Conservation (phyloP, 2,888 invertebrate genomes). For the Eristalinus aeneus region DNA sequence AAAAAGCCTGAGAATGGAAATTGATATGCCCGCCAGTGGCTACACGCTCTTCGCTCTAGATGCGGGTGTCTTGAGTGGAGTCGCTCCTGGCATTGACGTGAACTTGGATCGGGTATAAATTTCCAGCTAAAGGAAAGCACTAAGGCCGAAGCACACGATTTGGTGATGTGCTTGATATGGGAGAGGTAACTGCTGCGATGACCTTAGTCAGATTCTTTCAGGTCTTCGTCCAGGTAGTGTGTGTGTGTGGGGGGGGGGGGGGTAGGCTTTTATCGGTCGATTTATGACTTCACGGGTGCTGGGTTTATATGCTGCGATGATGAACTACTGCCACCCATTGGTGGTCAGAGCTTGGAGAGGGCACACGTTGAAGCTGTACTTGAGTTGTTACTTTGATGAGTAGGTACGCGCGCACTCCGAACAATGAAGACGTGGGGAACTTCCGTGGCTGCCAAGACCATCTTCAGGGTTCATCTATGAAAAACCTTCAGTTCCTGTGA, state of each 20-base stretch:
- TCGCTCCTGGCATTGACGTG: conserved; percentile 60
- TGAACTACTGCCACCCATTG: not conserved
- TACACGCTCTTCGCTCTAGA: conserved; percentile 7
- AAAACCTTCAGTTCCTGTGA: not conserved
- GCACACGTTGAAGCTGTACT: not conserved
- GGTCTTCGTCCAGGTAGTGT: not conserved
- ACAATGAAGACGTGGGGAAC: not conserved
- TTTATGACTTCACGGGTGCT: conserved; percentile 60
- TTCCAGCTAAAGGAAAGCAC: conserved; percentile 52
- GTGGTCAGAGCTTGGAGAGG: not conserved
- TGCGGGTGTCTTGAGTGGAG: conserved; percentile 55
- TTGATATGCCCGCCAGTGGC: conserved; percentile 37
- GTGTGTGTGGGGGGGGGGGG: no score
- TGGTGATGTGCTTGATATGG: not conserved
- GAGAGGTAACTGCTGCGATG: conserved; percentile 3
- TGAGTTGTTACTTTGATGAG: not conserved
- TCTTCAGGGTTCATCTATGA: not conserved
- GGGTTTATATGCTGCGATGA: not conserved
- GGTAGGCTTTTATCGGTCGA: conserved; percentile 15
- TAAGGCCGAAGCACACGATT: conserved; percentile 34
- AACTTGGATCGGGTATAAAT: conserved; percentile 64
- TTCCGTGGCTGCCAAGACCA: not conserved
- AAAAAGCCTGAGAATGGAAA: conserved; percentile 55
- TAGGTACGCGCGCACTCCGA: not conserved
- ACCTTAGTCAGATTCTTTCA: conserved; percentile 30